A percentile compares a stretch with the other conserved stretches of the same genome.
These are phyloP conservation scores for Leptopilina myrica DNA, from an alignment of 2,888 invertebrate species.

Conservation along the genomic window DNA sequence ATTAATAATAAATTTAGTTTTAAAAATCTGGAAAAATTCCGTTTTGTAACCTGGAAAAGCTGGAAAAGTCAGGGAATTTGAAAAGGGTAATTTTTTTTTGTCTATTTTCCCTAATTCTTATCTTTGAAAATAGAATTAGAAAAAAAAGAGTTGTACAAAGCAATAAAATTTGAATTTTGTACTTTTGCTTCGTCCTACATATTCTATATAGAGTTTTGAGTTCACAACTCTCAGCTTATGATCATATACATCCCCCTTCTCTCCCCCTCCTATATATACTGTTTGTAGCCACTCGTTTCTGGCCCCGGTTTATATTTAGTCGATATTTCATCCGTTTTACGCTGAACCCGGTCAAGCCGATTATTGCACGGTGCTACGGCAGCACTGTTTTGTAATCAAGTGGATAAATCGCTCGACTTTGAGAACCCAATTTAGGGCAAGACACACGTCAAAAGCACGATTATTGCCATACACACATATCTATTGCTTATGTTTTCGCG, in stretches of 20 bases:
- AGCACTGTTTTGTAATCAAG: slow-evolving; percentile 54
- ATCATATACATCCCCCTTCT: slow-evolving; percentile 50
- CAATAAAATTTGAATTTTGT: no score
- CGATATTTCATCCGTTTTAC: slow-evolving; percentile 70
- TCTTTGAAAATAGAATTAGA: no score
- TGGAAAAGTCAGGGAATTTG: no score
- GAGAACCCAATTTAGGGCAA: slow-evolving; percentile 49
- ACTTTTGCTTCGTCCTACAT: slow-evolving; percentile 65
- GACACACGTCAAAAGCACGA: slow-evolving; percentile 50
- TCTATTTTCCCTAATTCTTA: no score
- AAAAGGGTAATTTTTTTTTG: no score
- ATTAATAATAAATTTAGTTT: no score
- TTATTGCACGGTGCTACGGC: slow-evolving; percentile 58
- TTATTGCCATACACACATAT: not conserved
- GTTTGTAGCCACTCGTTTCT: slow-evolving; percentile 60
- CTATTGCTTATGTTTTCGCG: slow-evolving; percentile 2
- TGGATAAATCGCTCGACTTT: slow-evolving; percentile 40
- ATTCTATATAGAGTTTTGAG: slow-evolving; percentile 63
- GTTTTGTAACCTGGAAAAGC: no score
- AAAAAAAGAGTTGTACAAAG: no score
- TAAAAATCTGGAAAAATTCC: no score
- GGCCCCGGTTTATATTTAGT: slow-evolving; percentile 70
- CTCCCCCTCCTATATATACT: no score
- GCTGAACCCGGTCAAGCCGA: slow-evolving; percentile 67
- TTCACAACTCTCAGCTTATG: slow-evolving; percentile 52